Evolutionary conservation across 1,140 invertebrate species (phyloP).

Genomic region (Protaetia brevitarsis): DNA sequence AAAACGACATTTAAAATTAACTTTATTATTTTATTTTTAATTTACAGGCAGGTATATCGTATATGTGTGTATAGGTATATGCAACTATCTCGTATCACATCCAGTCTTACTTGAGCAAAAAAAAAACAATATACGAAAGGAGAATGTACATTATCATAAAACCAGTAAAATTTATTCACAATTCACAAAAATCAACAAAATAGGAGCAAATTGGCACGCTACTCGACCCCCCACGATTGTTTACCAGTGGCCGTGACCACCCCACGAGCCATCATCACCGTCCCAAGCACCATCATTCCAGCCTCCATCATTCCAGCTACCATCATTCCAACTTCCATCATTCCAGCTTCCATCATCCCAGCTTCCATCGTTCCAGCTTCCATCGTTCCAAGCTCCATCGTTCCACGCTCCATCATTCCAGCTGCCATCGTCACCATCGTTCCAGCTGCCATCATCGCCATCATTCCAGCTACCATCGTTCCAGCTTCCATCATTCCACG

Average conservation of each 20-base stretch:
- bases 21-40: not conserved
- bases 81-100: constrained; percentile 6
- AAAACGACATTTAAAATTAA: not conserved
- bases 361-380: not conserved
- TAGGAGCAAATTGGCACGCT: too few relatives aligned
- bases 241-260: constrained; percentile 2
- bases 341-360: constrained; percentile 13
- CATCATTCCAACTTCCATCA: not conserved
- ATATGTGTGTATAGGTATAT: too few relatives aligned
- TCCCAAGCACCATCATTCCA: not conserved
- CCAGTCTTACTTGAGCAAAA: constrained; percentile 10
- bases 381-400: not conserved
- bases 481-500: not conserved
- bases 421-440: not conserved
- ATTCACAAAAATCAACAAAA: too few relatives aligned
- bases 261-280: not conserved
- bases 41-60: not conserved
- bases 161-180: too few relatives aligned
- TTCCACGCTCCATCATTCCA: constrained; percentile 9
- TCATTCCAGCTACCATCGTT: constrained; percentile 9
- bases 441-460: not conserved
- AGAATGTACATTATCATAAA: not conserved
- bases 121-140: not conserved
- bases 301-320: not conserved
- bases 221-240: too few relatives aligned